phyloP scores from a whole-genome alignment of 2,113 vertebrate species.

The Mastomys coucha region DNA sequence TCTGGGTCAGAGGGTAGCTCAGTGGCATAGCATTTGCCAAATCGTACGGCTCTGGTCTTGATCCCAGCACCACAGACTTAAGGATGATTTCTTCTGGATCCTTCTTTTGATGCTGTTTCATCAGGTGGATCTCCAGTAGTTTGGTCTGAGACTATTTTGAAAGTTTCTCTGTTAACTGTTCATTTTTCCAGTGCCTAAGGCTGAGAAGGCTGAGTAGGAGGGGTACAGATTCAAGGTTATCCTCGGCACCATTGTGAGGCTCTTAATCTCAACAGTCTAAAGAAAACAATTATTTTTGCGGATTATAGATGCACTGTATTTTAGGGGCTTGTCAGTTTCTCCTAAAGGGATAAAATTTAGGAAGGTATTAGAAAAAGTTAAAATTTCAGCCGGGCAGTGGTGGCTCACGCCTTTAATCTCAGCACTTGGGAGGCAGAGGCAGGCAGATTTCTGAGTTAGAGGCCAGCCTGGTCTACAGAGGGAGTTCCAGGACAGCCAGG shows the following conservation, averaged over 20 bases:
- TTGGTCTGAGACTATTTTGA: not conserved
- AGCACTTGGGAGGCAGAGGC: too few species aligned
- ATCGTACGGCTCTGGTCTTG: not conserved
- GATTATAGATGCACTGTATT: not conserved
- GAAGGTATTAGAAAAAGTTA: conserved; percentile 5
- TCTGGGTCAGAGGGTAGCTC: not conserved
- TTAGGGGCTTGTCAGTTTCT: not conserved
- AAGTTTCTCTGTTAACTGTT: not conserved
- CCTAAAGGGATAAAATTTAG: not conserved
- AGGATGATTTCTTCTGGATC: not conserved
- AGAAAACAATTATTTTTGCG: conserved; percentile 15
- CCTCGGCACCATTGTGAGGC: not conserved
- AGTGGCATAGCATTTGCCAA: not conserved
- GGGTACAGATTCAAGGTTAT: not conserved
- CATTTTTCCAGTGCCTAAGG: not conserved
- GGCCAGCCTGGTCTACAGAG: too few species aligned
- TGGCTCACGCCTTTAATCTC: too few species aligned
- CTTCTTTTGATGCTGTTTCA: not conserved
- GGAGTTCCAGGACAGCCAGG: too few species aligned
- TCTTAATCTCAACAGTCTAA: not conserved
- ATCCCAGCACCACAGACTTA: not conserved
- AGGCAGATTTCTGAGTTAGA: too few species aligned
- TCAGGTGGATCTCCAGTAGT: not conserved
- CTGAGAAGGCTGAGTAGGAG: not conserved
- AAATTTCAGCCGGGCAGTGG: too few species aligned